A percentile compares a stretch with the other conserved stretches of the same genome.
phyloP scores from a whole-genome alignment of 2,797 vertebrate species.

The Ciconia nigra region DNA sequence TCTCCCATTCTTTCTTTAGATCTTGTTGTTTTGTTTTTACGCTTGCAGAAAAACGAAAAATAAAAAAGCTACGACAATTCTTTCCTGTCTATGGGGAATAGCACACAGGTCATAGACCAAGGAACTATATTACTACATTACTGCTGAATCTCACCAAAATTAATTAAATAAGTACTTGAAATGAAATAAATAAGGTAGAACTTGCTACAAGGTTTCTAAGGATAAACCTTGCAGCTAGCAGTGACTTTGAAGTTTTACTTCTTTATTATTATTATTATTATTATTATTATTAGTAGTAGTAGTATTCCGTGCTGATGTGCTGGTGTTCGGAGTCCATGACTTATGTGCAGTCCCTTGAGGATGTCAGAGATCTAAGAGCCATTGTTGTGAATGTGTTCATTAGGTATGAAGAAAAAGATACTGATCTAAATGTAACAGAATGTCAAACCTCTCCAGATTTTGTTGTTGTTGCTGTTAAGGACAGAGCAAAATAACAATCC shows the following conservation, averaged over 20 bases:
- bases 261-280: neutral
- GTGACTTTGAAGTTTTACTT: conserved; percentile 63
- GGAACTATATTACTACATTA: conserved; percentile 38
- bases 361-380: conserved; percentile 62
- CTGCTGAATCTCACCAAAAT: neutral
- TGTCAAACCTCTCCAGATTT: conserved; percentile 42
- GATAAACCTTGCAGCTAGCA: conserved; percentile 37
- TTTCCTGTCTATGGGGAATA: conserved; percentile 5
- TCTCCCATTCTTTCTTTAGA: conserved; percentile 24
- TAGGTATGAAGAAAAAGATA: conserved; percentile 57
- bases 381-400: conserved; percentile 64
- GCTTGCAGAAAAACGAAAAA: neutral
- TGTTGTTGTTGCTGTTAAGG: neutral
- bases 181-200: conserved; percentile 67
- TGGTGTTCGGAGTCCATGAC: conserved; percentile 54
- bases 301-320: conserved; percentile 32
- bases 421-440: conserved; percentile 63
- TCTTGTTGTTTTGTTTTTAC: conserved; percentile 27
- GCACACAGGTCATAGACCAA: conserved; percentile 23
- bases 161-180: conserved; percentile 49
- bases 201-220: conserved; percentile 53
- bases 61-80: neutral
- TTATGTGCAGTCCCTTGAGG: conserved; percentile 46
- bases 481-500: neutral
- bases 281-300: neutral